Evolutionary conservation across 1,140 invertebrate genomes (phyloP), one percentile per base, ranked within the genome.

Genomic region (Watersipora subatra): DNA sequence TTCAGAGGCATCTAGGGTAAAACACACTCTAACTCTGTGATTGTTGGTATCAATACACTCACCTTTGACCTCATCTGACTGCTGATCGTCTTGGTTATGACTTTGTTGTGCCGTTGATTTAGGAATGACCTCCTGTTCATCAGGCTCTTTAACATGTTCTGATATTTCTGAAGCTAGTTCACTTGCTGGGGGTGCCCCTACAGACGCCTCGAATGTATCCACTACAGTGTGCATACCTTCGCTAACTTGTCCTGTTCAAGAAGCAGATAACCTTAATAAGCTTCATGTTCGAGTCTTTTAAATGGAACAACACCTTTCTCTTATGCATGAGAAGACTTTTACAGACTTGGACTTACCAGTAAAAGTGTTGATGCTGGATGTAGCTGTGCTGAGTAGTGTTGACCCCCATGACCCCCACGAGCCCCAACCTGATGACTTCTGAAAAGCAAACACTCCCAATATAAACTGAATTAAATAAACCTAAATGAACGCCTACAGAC

Each of bases 181-280:
- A 74, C 87, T 85, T 19, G 89, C 88, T 73, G 89, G 84, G 25
- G 89, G 87, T 3, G 86, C 86, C 26, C 88, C 88, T 57, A 92
- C 86, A 34, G 85, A 83, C 30, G 76, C 73, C 70, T 84, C 82
- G 28, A 83, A 78, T 58, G 85, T 85, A 79, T 90, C 88, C 65
- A 92, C 76, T 17, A 91, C 86, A 57, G 86, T 88, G 68, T 81
- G 83, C 12, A 91, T 75, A 22, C 88, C 87, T 71, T 88, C 88
- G 67, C 86, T 46, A 46, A 46, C 34, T 46, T 46, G 34, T 12
- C 34, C 34, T 46, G n/a, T n/a, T 12, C n/a, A 46, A 46, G 34
- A 46, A n/a, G n/a, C n/a, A n/a, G n/a, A n/a, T n/a, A n/a, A n/a
- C n/a, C n/a, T n/a, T n/a, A n/a, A n/a, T n/a, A n/a, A 46, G n/a